These are phyloP conservation scores for Wiebesia pumilae DNA, from an alignment of 1,140 invertebrate genomes.

Conservation along the genomic window DNA sequence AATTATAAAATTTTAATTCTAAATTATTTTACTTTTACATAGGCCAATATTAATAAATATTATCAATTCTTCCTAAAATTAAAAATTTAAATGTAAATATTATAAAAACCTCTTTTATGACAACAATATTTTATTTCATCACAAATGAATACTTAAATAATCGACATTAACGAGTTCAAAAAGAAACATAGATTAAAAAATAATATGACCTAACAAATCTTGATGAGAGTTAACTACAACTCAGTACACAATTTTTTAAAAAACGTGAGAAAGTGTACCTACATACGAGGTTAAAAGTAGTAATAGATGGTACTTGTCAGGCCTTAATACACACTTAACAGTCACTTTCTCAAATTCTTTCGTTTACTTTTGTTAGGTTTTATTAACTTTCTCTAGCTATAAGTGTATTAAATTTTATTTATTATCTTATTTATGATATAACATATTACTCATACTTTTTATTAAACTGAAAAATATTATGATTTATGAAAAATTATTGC, in stretches of 20 bases:
- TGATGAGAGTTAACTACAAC: slow-evolving; percentile 10
- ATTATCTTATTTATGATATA: neutral
- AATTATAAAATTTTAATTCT: too few species aligned
- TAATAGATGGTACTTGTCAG: neutral
- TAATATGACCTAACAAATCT: neutral
- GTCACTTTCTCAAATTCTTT: slow-evolving; percentile 29
- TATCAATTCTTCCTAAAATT: neutral
- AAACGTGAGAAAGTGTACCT: neutral
- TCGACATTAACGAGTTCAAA: neutral
- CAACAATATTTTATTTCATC: neutral
- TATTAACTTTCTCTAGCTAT: slow-evolving; percentile 14
- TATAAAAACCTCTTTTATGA: neutral
- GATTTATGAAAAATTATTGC: neutral
- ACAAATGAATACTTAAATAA: neutral
- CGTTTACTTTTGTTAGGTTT: neutral
- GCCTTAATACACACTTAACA: neutral
- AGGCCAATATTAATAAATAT: neutral
- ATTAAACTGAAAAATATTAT: neutral
- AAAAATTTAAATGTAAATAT: neutral
- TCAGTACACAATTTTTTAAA: neutral
- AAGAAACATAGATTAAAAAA: neutral
- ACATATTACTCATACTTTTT: neutral
- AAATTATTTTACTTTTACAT: too few species aligned
- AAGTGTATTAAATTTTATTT: neutral
- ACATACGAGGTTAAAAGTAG: neutral